Base-by-base conservation (phyloP, 1,140 invertebrate species). In the Bathynomus jamesi region DNA sequence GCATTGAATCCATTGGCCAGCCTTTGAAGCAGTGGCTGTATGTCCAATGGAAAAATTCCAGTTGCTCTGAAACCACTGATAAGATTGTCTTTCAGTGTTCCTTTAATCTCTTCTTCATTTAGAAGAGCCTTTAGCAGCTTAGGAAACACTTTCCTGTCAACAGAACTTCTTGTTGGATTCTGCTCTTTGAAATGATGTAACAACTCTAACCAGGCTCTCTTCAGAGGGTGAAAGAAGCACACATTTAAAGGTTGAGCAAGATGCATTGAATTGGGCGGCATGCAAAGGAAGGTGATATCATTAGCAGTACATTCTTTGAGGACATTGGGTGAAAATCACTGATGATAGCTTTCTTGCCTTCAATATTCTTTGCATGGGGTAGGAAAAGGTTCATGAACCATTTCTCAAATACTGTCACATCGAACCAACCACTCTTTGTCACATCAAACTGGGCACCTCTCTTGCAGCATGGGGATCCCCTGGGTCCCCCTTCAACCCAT, bases 251-350 rank as follows among this genome's bases (percentile, higher is more conserved):
- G 61, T 28, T 63, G 61, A 21, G 8, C 7, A 28, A 63, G 5
- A 63, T 63, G 61, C 5, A 21, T 63, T 11, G 61, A 63, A 21
- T 63, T 63, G 5, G 61, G 61, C 5, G 61, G 61, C 61, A 63
- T 8, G 21, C 61, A 63, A 28, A 63, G 7, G 21, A 63, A 63
- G 21, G 21, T 21, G 21, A 63, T 63, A 21, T 63, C 21, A 21
- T 63, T 63, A 10, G 5, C 7, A 10, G 7, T 21, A 28, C 61
- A 63, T 28, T 63, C 21, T 21, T 63, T 21, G 21, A 63, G 27
- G 11, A 63, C 61, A 5, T 63, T 28, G 21, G 61, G 7, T 24
- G 61, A 63, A 21, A 63, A 63, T 63, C 61, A 21, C 61, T 28
- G 11, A 63, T 63, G 21, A 63, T 21, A 8, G 21, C 61, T 63